These are phyloP conservation scores for Brachyistius frenatus DNA, from an alignment of 2,113 vertebrate species.

Conservation along the genomic window DNA sequence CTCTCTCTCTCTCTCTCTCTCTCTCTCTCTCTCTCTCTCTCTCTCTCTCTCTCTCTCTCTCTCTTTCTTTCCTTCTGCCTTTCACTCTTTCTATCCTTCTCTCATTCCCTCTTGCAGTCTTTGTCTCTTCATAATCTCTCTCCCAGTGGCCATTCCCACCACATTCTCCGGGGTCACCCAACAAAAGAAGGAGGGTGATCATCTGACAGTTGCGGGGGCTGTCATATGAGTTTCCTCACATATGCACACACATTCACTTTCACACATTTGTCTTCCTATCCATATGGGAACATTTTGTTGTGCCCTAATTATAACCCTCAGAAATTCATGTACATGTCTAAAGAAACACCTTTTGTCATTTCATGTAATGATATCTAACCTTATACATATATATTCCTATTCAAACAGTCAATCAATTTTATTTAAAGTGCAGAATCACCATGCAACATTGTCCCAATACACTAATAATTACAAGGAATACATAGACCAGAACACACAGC, in stretches of 20 bases:
- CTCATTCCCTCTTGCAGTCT: conserved; percentile 59
- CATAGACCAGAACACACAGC: too few relatives aligned
- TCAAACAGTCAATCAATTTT: too few relatives aligned
- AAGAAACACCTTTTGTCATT: neutral
- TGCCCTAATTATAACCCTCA: neutral
- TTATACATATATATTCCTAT: too few relatives aligned
- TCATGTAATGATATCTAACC: neutral
- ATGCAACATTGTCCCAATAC: too few relatives aligned
- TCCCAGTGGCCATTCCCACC: conserved; percentile 76
- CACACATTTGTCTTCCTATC: conserved; percentile 25
- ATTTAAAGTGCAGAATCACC: too few relatives aligned
- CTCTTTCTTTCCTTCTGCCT: conserved; percentile 49
- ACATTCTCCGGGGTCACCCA: conserved; percentile 78
- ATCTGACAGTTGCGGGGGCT: conserved; percentile 72
- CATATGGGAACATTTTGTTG: neutral
- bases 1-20: conserved; percentile 32
- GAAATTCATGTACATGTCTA: neutral
- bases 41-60: conserved; percentile 38
- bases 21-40: conserved; percentile 19
- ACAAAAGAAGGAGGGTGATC: conserved; percentile 74
- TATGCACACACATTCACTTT: conserved; percentile 21
- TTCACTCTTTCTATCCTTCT: conserved; percentile 60
- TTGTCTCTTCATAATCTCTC: conserved; percentile 73
- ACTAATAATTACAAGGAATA: too few relatives aligned
- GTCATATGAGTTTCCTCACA: conserved; percentile 68